Conservation (phyloP, 2,888 invertebrate species). For the Ectemnius cavifrons region DNA sequence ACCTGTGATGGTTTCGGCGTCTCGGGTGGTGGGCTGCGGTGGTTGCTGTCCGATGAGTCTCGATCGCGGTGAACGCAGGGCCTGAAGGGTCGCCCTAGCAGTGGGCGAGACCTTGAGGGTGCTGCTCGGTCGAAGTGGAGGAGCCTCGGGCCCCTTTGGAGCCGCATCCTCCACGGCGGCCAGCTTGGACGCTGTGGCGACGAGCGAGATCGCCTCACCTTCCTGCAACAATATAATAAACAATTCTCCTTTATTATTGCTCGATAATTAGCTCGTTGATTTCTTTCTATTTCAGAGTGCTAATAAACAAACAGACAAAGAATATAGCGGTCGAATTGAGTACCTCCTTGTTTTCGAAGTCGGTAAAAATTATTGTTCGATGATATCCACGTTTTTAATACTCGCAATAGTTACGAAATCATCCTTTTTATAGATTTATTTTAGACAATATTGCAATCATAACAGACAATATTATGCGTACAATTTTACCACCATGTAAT, state of each 20-base stretch:
- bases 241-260: not conserved
- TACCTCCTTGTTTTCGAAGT: too few species aligned
- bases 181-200: constrained; percentile 84
- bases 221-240: constrained; percentile 62
- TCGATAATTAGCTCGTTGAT: too few species aligned
- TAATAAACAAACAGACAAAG: not conserved
- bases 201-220: constrained; percentile 77
- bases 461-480: too few species aligned
- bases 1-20: constrained; percentile 87
- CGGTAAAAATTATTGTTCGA: too few species aligned
- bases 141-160: constrained; percentile 83
- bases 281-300: not conserved
- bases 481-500: too few species aligned
- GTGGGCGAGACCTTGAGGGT: constrained; percentile 73
- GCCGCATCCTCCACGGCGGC: constrained; percentile 88
- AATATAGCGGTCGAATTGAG: not conserved
- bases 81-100: constrained; percentile 73
- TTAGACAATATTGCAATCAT: too few species aligned
- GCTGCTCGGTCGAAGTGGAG: constrained; percentile 66
- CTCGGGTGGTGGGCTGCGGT: constrained; percentile 77
- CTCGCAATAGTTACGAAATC: too few species aligned
- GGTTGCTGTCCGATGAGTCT: constrained; percentile 66
- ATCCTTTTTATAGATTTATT: too few species aligned
- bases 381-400: too few species aligned
- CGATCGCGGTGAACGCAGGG: constrained; percentile 79